phyloP scores from a whole-genome alignment of 2,797 vertebrate species.

The Chaetodon trifasciatus region DNA sequence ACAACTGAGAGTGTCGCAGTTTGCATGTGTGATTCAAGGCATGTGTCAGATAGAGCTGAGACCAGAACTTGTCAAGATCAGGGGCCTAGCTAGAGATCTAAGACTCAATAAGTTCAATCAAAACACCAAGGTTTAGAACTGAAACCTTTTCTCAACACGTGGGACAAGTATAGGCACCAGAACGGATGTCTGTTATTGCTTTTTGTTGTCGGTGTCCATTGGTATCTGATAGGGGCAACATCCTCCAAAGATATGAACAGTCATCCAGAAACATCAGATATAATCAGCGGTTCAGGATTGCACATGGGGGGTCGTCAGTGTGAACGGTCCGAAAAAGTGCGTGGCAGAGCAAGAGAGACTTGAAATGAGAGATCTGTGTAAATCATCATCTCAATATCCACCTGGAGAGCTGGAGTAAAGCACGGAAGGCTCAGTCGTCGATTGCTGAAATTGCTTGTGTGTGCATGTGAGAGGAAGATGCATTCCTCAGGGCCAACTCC shows the following conservation, averaged over 20 bases:
- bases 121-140: neutral
- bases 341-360: constrained; percentile 24
- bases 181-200: neutral
- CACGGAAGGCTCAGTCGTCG: constrained; percentile 35
- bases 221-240: constrained; percentile 18
- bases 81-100: neutral
- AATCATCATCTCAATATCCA: constrained; percentile 64
- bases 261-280: constrained; percentile 48
- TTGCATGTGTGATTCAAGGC: constrained; percentile 15
- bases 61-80: neutral
- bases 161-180: neutral
- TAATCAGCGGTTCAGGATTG: constrained; percentile 5
- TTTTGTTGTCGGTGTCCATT: constrained; percentile 20
- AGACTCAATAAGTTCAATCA: neutral
- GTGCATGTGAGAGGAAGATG: constrained; percentile 37
- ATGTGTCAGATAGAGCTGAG: neutral
- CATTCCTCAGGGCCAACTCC: constrained; percentile 57
- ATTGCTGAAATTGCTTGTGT: constrained; percentile 64
- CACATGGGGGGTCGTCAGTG: constrained; percentile 6
- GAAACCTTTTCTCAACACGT: constrained; percentile 28
- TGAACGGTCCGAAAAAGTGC: constrained; percentile 25
- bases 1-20: neutral
- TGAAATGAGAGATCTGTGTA: constrained; percentile 38
- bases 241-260: constrained; percentile 33
- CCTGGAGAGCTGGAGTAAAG: constrained; percentile 45